A percentile compares a stretch with the other conserved stretches of the same genome.
Conservation (phyloP, 1,140 invertebrate species). For the Zaprionus lachaisei region DNA sequence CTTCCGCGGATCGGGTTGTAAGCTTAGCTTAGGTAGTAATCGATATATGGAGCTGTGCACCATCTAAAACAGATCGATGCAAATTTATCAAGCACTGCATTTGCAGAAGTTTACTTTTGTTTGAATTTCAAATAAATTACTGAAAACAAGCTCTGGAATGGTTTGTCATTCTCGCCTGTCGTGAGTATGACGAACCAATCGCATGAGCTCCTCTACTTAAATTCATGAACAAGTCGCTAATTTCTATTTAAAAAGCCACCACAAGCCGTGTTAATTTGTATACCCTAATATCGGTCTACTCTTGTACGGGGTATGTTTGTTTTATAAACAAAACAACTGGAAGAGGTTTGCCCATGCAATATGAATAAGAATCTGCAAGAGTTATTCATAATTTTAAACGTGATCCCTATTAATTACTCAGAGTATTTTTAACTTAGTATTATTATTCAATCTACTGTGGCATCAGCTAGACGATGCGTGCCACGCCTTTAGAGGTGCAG, state of each 20-base stretch:
- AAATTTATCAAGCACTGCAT: conserved; percentile 16
- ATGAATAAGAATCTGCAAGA: neutral
- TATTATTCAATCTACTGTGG: neutral
- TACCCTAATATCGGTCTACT: conserved; percentile 6
- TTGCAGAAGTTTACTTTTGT: conserved; percentile 45
- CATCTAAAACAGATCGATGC: neutral
- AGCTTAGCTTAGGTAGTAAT: no score
- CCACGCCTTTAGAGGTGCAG: neutral
- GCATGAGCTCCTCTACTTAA: conserved; percentile 43
- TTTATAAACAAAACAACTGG: neutral
- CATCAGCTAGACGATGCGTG: neutral
- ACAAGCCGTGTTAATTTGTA: conserved; percentile 30
- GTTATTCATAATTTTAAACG: neutral
- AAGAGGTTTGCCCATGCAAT: no score
- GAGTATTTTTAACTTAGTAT: neutral
- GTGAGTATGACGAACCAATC: neutral
- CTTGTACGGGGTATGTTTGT: neutral
- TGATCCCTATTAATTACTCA: no score
- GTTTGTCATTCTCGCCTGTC: neutral
- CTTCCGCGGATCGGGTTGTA: conserved; percentile 1
- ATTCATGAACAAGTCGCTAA: conserved; percentile 69
- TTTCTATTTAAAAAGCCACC: conserved; percentile 34
- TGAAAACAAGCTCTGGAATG: conserved; percentile 20
- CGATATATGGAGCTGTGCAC: no score
- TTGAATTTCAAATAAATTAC: conserved; percentile 26